Evolutionary conservation across 2,113 vertebrate species (phyloP), one percentile per base, ranked within the genome.

Genomic region (Corythoichthys intestinalis): DNA sequence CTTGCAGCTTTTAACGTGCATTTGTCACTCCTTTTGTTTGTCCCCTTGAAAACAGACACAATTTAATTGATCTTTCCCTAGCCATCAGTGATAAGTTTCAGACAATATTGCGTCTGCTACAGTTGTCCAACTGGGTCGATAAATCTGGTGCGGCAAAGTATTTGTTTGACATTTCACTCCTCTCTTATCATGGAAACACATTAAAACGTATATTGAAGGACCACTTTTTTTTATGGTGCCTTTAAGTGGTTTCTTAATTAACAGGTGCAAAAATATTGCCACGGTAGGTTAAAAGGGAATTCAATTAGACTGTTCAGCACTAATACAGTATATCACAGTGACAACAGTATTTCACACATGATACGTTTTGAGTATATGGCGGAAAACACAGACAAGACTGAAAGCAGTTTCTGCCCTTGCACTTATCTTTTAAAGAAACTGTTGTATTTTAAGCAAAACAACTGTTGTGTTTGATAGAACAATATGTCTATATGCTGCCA

Each of bases 191-290:
- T 3, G 44, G 2, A 63, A 59, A 63, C 35, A 14, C 44, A 63
- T 63, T 7, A 34, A 58, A 58, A 37, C 4, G 4, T 11, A 14
- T 14, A 3, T 63, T 46, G 41, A 47, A 62, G 9, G 39, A 17
- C 41, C 1, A 44, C 20, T 13, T 46, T 47, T 63, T 63, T 63
- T 9, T 10, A 20, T 1, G n/a, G 6, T 15, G 41, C 12, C 11
- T 63, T 63, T 14, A 46, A 63, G n/a, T 63, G 59, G n/a, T 63
- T 20, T 63, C 61, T 63, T 34, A 46, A 63, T 28, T 47, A 48
- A 63, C 39, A 0, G 60, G 14, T 46, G 60, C 17, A 44, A 62
- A 58, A 44, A 62, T 46, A 8, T 46, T 46, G 38, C 9, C 39
- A 58, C 4, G 12, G 34, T 58, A 28, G 6, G 4, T 37, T 34